These are phyloP conservation scores for Xanthorhoe designata DNA, from an alignment of 2,888 invertebrate genomes.

Conservation along the genomic window DNA sequence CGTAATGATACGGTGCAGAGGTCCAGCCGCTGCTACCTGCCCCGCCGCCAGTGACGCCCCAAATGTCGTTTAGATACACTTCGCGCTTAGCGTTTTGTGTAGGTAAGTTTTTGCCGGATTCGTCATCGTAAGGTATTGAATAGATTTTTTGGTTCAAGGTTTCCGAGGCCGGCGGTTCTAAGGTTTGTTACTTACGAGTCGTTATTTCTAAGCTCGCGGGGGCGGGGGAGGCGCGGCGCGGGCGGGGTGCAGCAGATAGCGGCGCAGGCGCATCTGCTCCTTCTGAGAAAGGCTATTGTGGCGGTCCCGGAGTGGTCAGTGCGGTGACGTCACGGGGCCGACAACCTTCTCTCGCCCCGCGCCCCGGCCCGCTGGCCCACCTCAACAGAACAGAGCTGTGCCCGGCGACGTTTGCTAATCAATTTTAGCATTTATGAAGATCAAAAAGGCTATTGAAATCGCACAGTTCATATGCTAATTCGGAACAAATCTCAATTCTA, in stretches of 20 bases:
- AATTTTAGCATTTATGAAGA: conserved; percentile 51
- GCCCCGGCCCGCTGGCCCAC: conserved; percentile 41
- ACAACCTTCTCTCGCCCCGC: conserved; percentile 75
- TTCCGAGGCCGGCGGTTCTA: conserved; percentile 39
- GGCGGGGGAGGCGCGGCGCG: conserved; percentile 55
- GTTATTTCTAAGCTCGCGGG: conserved; percentile 56
- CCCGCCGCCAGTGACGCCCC: conserved; percentile 55
- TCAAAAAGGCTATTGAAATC: conserved; percentile 39
- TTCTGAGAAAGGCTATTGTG: conserved; percentile 83
- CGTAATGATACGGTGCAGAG: conserved; percentile 81
- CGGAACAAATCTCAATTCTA: conserved; percentile 24
- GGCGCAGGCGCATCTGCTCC: conserved; percentile 81
- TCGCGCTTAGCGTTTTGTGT: conserved; percentile 66
- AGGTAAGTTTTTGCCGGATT: conserved; percentile 72
- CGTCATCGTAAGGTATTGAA: conserved; percentile 57
- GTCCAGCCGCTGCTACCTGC: conserved; percentile 73
- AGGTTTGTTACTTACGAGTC: conserved; percentile 41
- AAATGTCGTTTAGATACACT: conserved; percentile 75
- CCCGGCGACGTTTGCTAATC: conserved; percentile 55
- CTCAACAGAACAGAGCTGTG: conserved; percentile 46
- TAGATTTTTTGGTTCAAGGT: conserved; percentile 56
- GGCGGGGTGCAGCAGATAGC: conserved; percentile 68
- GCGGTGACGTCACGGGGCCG: conserved; percentile 84
- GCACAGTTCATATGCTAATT: conserved; percentile 45
- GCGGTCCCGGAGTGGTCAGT: conserved; percentile 80